Conservation (phyloP, 2,797 vertebrate genomes). For the Ibycter americanus region DNA sequence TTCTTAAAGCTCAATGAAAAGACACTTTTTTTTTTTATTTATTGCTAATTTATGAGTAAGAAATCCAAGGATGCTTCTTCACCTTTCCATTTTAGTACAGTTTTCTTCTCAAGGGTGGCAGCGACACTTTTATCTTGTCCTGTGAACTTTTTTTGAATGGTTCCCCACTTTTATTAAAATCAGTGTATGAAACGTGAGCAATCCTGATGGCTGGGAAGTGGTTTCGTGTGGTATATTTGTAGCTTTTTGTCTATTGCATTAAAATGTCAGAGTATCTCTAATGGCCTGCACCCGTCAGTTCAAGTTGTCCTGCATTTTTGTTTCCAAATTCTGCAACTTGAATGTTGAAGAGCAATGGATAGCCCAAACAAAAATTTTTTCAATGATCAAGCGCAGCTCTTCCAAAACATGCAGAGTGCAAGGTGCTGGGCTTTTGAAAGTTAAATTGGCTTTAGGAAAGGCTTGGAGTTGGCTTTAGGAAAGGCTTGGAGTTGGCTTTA, state of each 20-base stretch:
- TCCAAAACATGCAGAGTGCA: background rate
- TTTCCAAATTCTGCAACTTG: no score
- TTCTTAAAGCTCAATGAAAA: background rate
- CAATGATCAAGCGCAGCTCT: no score
- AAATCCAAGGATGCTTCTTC: background rate
- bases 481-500: rapidly evolving
- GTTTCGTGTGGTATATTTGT: rapidly evolving
- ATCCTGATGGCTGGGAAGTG: rapidly evolving
- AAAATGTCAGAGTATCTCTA: background rate
- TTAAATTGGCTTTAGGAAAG: background rate
- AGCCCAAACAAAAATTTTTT: background rate
- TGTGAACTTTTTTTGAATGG: background rate
- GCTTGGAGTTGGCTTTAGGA: background rate
- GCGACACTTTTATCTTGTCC: rapidly evolving
- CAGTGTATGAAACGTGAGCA: rapidly evolving
- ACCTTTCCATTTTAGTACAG: background rate
- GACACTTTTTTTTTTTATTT: background rate
- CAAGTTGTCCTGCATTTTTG: rapidly evolving
- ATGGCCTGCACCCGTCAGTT: rapidly evolving
- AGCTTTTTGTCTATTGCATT: rapidly evolving
- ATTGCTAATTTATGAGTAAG: background rate
- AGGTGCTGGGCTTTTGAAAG: background rate
- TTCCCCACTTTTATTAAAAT: rapidly evolving
- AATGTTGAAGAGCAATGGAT: rapidly evolving
- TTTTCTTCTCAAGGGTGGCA: background rate